These are phyloP conservation scores for Deladenus siricidicola DNA, from an alignment of 2,888 invertebrate species.

Conservation along the genomic window DNA sequence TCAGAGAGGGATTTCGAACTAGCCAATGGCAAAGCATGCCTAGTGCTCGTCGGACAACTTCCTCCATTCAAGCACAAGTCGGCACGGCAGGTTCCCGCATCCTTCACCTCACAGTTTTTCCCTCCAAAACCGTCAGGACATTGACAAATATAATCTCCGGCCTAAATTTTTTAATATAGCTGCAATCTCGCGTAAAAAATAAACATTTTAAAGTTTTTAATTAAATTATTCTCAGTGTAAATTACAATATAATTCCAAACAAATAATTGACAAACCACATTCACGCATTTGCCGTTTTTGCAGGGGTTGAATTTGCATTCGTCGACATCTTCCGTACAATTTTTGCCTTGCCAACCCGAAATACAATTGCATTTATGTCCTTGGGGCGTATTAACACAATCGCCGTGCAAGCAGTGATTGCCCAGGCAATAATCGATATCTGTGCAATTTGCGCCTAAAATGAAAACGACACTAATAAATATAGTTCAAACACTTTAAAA, in stretches of 20 bases:
- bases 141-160: too few relatives aligned
- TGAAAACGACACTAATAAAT: background rate
- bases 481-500: background rate
- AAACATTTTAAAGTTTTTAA: background rate
- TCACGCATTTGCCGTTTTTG: conserved; percentile 64
- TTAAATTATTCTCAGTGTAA: background rate
- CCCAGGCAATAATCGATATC: conserved; percentile 11
- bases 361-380: conserved; percentile 15
- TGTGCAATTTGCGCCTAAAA: conserved; percentile 12
- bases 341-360: conserved; percentile 16
- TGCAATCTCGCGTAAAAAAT: too few relatives aligned
- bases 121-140: too few relatives aligned
- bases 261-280: background rate
- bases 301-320: conserved; percentile 70
- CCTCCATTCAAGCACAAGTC: too few relatives aligned
- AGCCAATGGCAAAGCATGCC: too few relatives aligned
- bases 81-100: too few relatives aligned
- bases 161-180: too few relatives aligned
- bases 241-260: background rate
- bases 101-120: too few relatives aligned
- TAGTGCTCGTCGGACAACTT: too few relatives aligned
- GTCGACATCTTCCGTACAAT: conserved; percentile 68
- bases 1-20: too few relatives aligned
- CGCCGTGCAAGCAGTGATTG: conserved; percentile 57
- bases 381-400: conserved; percentile 21